A percentile compares a stretch with the other conserved stretches of the same genome.
Conservation (phyloP, 53 echinoderm and acorn worm genomes). For the Temnopleurus reevesii region DNA sequence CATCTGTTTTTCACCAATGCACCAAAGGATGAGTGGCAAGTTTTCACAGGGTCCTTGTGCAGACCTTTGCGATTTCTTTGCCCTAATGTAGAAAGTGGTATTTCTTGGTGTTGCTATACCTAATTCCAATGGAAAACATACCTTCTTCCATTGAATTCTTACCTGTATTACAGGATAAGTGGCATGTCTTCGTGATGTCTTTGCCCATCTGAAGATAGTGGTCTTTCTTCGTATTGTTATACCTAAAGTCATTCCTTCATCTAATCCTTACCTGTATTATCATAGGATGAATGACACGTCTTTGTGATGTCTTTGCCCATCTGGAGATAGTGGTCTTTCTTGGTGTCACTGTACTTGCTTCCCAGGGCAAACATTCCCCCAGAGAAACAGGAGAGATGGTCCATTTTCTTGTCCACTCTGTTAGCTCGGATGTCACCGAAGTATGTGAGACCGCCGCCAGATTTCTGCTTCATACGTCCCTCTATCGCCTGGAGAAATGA, state of each 20-base stretch:
- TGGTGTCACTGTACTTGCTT: conserved; percentile 61
- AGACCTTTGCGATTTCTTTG: conserved; percentile 71
- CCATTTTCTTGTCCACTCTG: conserved; percentile 96
- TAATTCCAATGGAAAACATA: too few species aligned
- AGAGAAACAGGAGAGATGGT: conserved; percentile 94
- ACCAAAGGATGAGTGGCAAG: conserved; percentile 89
- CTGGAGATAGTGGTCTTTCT: conserved; percentile 78
- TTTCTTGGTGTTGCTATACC: conserved; percentile 60
- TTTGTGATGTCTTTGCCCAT: conserved; percentile 80
- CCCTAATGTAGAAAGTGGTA: conserved; percentile 84
- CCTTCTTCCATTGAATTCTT: too few species aligned
- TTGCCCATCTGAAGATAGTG: conserved; percentile 79
- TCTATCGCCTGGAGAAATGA: conserved; percentile 74
- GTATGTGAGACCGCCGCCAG: conserved; percentile 81
- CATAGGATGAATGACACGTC: conserved; percentile 91
- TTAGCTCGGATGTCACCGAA: conserved; percentile 90
- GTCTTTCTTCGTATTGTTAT: conserved; percentile 61
- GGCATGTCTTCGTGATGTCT: conserved; percentile 83
- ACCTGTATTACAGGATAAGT: conserved; percentile 32
- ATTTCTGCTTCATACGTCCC: conserved; percentile 81
- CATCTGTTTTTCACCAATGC: too few species aligned
- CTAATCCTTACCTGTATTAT: conserved; percentile 90
- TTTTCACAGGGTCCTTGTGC: too few species aligned
- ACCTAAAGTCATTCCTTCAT: conserved; percentile 54
- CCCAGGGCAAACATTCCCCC: conserved; percentile 99